Conservation (phyloP, 2,797 vertebrate species). For the Mormyrus hasselquistii region DNA sequence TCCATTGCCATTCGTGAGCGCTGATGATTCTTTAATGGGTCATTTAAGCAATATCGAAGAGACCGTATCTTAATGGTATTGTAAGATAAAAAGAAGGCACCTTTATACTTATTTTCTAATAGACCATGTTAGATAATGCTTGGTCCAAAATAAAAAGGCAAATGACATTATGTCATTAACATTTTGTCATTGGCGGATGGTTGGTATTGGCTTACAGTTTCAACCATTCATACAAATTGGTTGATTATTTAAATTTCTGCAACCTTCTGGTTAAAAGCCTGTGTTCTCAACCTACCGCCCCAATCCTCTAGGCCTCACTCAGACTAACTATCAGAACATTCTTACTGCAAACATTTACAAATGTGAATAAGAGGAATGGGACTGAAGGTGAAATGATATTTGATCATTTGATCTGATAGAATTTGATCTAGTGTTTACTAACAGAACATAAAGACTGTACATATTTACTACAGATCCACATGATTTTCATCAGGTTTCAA, state of each 20-base stretch:
- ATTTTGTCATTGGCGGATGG: neutral
- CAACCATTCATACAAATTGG: neutral
- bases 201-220: neutral
- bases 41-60: neutral
- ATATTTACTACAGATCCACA: neutral
- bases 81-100: neutral
- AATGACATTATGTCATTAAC: neutral
- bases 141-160: neutral
- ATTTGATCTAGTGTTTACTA: neutral
- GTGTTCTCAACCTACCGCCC: neutral
- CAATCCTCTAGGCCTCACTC: neutral
- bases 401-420: neutral
- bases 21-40: neutral
- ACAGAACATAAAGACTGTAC: neutral
- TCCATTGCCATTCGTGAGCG: neutral
- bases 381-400: neutral
- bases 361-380: neutral
- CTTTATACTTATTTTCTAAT: neutral
- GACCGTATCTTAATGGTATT: neutral
- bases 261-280: neutral
- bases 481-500: neutral
- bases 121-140: neutral
- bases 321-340: neutral
- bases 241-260: neutral
- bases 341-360: neutral